These are phyloP conservation scores for Zoanthus sansibaricus DNA, from an alignment of 92 coral and sea anemone species.

Conservation along the genomic window DNA sequence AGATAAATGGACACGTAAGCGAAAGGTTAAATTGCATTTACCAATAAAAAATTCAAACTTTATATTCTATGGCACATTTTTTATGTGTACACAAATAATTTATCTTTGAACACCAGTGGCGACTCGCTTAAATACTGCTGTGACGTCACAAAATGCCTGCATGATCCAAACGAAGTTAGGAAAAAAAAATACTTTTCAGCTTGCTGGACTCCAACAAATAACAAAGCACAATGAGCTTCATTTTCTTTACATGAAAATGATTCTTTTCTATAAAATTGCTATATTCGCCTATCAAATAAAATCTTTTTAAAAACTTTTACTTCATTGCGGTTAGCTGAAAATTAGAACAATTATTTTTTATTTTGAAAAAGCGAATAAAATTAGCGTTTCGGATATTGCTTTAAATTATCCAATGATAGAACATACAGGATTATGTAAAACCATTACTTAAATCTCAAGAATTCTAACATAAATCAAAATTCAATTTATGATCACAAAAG, in stretches of 20 bases:
- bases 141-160: slow-evolving; percentile 23
- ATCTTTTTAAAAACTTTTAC: background rate
- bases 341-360: background rate
- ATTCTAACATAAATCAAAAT: background rate
- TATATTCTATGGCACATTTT: slow-evolving; percentile 17
- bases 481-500: background rate
- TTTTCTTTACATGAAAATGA: background rate
- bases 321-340: background rate
- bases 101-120: background rate
- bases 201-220: background rate
- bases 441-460: too few species aligned
- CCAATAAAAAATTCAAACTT: slow-evolving; percentile 1
- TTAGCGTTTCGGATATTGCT: background rate
- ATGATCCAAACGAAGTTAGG: background rate
- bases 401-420: background rate
- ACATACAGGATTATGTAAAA: background rate
- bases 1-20: slow-evolving; percentile 5
- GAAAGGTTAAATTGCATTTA: slow-evolving; percentile 13
- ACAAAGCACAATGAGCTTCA: background rate
- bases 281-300: background rate
- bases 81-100: slow-evolving; percentile 27
- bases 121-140: background rate
- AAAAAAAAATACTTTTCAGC: too few species aligned
- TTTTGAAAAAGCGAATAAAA: background rate
- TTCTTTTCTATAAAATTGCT: background rate